Conservation (phyloP, 2,113 vertebrate species). For the Nesospiza acunhae region DNA sequence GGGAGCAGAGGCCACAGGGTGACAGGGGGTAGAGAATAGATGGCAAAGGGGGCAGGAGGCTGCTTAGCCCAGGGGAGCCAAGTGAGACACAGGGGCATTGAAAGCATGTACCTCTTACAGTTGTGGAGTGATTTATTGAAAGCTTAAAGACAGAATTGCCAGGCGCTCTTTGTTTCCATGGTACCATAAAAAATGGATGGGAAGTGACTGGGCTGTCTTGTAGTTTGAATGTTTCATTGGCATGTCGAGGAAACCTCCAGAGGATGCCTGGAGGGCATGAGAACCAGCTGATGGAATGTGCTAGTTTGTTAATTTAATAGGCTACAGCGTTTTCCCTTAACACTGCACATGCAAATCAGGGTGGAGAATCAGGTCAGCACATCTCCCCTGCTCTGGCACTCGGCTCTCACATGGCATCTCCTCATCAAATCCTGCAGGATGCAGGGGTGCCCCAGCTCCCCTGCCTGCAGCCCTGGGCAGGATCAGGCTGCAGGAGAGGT, state of each 20-base stretch:
- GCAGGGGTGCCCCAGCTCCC: background rate
- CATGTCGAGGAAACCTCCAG: constrained; percentile 62
- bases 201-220: constrained; percentile 64
- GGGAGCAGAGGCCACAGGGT: background rate
- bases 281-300: constrained; percentile 58
- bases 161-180: constrained; percentile 64
- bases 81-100: background rate
- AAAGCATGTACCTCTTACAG: background rate
- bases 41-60: background rate
- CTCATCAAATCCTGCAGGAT: background rate
- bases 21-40: background rate
- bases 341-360: background rate
- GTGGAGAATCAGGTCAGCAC: constrained; percentile 49
- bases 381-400: background rate
- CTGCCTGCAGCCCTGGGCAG: accelerated
- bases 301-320: constrained; percentile 67
- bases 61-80: background rate
- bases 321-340: constrained; percentile 38
- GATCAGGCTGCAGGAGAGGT: background rate
- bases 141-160: constrained; percentile 36
- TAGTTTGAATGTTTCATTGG: constrained; percentile 59
- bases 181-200: constrained; percentile 68
- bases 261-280: constrained; percentile 64
- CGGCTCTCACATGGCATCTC: background rate
- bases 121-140: constrained; percentile 52